Base-by-base conservation (phyloP, 1,140 invertebrate genomes). In the Heliconius congener region DNA sequence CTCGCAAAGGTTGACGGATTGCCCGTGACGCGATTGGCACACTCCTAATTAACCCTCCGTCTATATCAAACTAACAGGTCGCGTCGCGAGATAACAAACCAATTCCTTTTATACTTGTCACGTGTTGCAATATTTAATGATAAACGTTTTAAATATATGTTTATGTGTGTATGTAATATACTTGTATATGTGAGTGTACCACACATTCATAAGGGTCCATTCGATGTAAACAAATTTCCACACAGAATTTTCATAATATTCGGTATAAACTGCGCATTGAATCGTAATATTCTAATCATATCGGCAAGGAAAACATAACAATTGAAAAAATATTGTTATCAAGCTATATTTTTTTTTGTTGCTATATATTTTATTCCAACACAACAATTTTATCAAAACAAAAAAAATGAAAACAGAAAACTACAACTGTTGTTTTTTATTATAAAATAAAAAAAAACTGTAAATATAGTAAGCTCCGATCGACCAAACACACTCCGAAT, bases 1-100 rank as follows among this genome's bases (percentile, higher is more conserved):
- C 85, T 90, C 86, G 84, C 82, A 90, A 93, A 91, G 90, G 87
- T 88, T 90, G 91, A 91, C 86, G 88, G 87, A 90, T 91, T 82
- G 87, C 79, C 84, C 83, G 84, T 86, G 83, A 86, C 82, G 77
- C 88, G 85, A 92, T 90, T 87, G 88, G 84, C 89, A 88, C 85
- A 80, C 83, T 84, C 74, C 84, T 92, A 90, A 91, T 91, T 90
- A 89, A 85, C 81, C 82, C 84, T 78, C 84, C 86, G 87, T 88
- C 85, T 84, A 87, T 74, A 77, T 71, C 71, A 70, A 72, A 73
- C 50, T 80, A 37, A 60, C 71, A 39, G 73, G 52, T 8, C 46
- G 73, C 73, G 23, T 73, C 57, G 18, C 23, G 39, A 77, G 34
- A 80, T 73, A 73, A 80, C 73, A 34, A 16, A 55, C 9, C 8